Conservation (phyloP, 1,140 invertebrate genomes). For the Pteromalus puparum region DNA sequence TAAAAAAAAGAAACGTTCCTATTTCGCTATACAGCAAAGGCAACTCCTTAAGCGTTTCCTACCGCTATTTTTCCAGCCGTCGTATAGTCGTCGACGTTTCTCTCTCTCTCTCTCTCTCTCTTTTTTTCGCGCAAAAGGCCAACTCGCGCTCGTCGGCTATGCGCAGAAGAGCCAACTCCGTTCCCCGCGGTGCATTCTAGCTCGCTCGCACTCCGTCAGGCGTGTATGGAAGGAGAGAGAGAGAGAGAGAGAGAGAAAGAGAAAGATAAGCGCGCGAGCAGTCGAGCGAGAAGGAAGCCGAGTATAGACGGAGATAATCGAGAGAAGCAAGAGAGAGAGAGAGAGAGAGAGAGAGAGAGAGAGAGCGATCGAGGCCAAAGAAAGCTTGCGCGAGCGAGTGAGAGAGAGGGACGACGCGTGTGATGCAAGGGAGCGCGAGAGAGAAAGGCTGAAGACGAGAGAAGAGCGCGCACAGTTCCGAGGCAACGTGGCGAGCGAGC, state of each 20-base stretch:
- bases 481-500: slow-evolving; percentile 56
- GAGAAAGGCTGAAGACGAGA: slow-evolving; percentile 4
- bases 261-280: slow-evolving; percentile 49
- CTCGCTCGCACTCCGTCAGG: slow-evolving; percentile 17
- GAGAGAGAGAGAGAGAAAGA: slow-evolving; percentile 44
- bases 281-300: slow-evolving; percentile 50
- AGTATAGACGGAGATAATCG: slow-evolving; percentile 51
- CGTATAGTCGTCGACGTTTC: slow-evolving; percentile 12
- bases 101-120: slow-evolving; percentile 5
- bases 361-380: slow-evolving; percentile 28
- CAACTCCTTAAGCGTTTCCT: slow-evolving; percentile 37
- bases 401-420: background rate
- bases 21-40: slow-evolving; percentile 21
- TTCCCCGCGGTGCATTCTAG: slow-evolving; percentile 41
- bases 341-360: slow-evolving; percentile 21
- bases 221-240: slow-evolving; percentile 26
- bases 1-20: slow-evolving; percentile 28
- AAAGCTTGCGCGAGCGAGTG: slow-evolving; percentile 16
- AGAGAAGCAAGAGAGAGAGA: slow-evolving; percentile 24
- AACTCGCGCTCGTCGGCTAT: background rate
- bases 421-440: slow-evolving; percentile 40
- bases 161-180: slow-evolving; percentile 34
- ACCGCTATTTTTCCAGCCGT: slow-evolving; percentile 45
- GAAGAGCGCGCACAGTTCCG: slow-evolving; percentile 35
- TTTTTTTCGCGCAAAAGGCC: slow-evolving; percentile 10